phyloP scores from a whole-genome alignment of 2,888 invertebrate species.

The Caenorhabditis afra region DNA sequence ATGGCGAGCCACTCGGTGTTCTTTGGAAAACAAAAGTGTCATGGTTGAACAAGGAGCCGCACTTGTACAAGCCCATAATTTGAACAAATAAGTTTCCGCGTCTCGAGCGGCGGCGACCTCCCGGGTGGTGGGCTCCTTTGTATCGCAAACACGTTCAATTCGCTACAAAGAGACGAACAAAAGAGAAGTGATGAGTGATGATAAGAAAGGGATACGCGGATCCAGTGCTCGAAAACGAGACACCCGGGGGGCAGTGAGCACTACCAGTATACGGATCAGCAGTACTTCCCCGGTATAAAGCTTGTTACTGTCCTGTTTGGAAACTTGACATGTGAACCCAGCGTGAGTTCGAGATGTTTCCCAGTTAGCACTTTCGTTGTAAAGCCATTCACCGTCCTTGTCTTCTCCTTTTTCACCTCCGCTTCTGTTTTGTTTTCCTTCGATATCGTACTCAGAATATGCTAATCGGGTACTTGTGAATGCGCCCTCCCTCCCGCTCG shows the following conservation, averaged over 20 bases:
- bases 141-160: conserved; percentile 55
- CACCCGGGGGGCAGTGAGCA: too few relatives aligned
- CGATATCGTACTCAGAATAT: conserved; percentile 17
- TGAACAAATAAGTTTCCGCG: conserved; percentile 56
- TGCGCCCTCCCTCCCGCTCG: not conserved
- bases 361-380: not conserved
- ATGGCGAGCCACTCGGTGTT: conserved; percentile 34
- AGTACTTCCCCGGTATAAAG: not conserved
- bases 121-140: conserved; percentile 34
- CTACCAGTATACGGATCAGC: too few relatives aligned
- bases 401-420: not conserved
- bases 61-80: conserved; percentile 52
- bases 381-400: not conserved
- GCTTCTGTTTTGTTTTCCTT: conserved; percentile 10
- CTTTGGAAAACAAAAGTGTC: conserved; percentile 58
- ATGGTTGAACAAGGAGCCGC: conserved; percentile 55
- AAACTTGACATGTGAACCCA: too few relatives aligned
- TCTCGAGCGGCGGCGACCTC: conserved; percentile 17
- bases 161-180: conserved; percentile 7
- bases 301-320: too few relatives aligned
- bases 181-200: conserved; percentile 27
- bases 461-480: conserved; percentile 49
- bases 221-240: too few relatives aligned
- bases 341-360: too few relatives aligned
- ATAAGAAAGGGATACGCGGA: not conserved